Percentiles rank a stretch among this genome's conserved stretches.
Evolutionary conservation across 2,797 vertebrate species (phyloP).

Genomic region (Ctenosaura bakeri): DNA sequence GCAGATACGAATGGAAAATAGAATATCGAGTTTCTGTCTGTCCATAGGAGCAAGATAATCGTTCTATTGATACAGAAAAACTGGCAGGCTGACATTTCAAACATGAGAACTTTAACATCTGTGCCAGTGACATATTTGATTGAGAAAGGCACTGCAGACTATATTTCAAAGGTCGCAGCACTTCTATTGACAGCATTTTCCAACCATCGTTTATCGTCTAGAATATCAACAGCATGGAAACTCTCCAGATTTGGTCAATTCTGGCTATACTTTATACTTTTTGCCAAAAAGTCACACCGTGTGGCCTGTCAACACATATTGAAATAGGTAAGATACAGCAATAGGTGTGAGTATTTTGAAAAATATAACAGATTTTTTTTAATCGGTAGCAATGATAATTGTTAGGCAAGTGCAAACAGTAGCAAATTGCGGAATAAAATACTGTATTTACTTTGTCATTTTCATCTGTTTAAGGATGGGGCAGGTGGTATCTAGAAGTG

Average conservation of each 20-base stretch:
- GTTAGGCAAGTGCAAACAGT: neutral
- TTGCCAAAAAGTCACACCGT: conserved; percentile 45
- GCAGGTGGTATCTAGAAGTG: neutral
- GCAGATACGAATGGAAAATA: neutral
- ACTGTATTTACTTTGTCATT: neutral
- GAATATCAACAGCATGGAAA: conserved; percentile 66
- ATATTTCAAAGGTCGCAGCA: conserved; percentile 62
- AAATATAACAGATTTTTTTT: neutral
- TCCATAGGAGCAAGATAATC: conserved; percentile 4
- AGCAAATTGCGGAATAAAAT: conserved; percentile 6
- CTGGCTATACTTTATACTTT: conserved; percentile 56
- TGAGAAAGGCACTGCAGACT: conserved; percentile 52
- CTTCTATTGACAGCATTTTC: conserved; percentile 36
- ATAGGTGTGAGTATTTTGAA: neutral
- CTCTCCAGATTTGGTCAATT: conserved; percentile 50
- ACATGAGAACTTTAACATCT: conserved; percentile 31
- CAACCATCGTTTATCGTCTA: conserved; percentile 25
- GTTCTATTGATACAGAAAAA: neutral
- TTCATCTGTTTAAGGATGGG: conserved; percentile 21
- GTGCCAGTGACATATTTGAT: conserved; percentile 62
- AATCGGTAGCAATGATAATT: neutral
- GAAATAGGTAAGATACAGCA: conserved; percentile 81
- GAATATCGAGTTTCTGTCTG: neutral
- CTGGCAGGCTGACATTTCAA: conserved; percentile 49
- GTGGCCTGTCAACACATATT: conserved; percentile 83